A percentile compares a stretch with the other conserved stretches of the same genome.
Conservation (phyloP, 2,888 invertebrate species). For the Lochmaea capreae region DNA sequence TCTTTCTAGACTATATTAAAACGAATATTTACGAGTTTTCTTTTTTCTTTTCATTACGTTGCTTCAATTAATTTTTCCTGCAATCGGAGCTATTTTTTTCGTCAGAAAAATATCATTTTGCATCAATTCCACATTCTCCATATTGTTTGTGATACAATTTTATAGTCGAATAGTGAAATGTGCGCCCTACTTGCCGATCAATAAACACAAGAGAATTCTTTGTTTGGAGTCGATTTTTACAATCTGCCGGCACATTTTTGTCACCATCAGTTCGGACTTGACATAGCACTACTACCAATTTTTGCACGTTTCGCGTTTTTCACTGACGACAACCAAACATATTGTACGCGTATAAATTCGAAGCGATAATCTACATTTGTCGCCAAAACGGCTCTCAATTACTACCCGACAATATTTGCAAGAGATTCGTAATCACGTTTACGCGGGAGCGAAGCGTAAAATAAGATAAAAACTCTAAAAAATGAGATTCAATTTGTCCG, state of each 20-base stretch:
- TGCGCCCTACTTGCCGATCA: too few relatives aligned
- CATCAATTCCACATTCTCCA: too few relatives aligned
- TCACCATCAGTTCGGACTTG: constrained; percentile 4
- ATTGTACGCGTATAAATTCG: constrained; percentile 36
- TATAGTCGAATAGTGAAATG: too few relatives aligned
- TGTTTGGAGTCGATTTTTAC: not conserved
- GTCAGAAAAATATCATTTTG: too few relatives aligned
- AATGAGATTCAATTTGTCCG: constrained; percentile 59
- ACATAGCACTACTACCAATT: not conserved
- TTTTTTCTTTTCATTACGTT: too few relatives aligned
- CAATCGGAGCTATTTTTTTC: too few relatives aligned
- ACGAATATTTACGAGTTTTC: too few relatives aligned
- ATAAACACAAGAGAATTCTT: too few relatives aligned
- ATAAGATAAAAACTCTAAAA: constrained; percentile 47
- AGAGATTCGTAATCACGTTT: constrained; percentile 34
- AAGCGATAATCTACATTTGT: constrained; percentile 44
- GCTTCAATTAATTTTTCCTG: too few relatives aligned
- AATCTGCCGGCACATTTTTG: not conserved
- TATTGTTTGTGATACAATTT: too few relatives aligned
- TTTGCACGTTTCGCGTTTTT: constrained; percentile 11
- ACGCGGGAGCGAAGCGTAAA: constrained; percentile 35
- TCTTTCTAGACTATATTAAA: too few relatives aligned
- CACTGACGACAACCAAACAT: constrained; percentile 3
- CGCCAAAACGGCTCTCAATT: constrained; percentile 44
- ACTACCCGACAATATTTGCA: constrained; percentile 43